These are phyloP conservation scores for Rhynchonycteris naso DNA, from an alignment of 2,797 vertebrate species.

Conservation along the genomic window DNA sequence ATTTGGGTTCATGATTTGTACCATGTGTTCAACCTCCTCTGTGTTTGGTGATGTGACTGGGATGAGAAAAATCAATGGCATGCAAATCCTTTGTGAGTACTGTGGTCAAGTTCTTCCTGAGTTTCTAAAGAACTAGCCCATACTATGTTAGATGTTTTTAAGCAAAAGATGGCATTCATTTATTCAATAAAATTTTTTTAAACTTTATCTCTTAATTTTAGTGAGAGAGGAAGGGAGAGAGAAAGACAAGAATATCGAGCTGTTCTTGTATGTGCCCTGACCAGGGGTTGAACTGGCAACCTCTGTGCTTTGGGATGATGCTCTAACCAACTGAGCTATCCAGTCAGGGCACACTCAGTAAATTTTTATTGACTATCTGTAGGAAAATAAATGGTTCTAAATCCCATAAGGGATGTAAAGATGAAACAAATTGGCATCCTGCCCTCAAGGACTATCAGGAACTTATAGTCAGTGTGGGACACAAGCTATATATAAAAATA, in stretches of 20 bases:
- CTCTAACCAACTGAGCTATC: not conserved
- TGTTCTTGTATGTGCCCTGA: too few species aligned
- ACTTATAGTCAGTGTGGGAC: not conserved
- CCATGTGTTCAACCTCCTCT: not conserved
- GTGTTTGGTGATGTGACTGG: not conserved
- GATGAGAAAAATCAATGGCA: not conserved
- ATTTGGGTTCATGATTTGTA: constrained; percentile 32
- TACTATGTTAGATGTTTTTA: not conserved
- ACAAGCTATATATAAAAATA: not conserved
- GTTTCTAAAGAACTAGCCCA: not conserved
- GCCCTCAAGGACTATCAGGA: not conserved
- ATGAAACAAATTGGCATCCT: not conserved
- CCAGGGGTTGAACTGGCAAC: not conserved
- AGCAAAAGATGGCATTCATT: constrained; percentile 12
- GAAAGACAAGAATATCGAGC: not conserved
- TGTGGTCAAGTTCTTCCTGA: not conserved
- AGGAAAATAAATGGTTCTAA: not conserved
- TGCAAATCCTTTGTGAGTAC: not conserved
- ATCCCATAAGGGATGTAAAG: not conserved
- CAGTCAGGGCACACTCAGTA: not conserved
- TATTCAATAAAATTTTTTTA: not conserved
- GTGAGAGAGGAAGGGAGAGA: not conserved
- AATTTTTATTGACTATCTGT: not conserved
- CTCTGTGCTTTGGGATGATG: not conserved
- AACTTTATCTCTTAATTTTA: not conserved